A percentile compares a stretch with the other conserved stretches of the same genome.
These are phyloP conservation scores for Euthynnus affinis DNA, from an alignment of 2,797 vertebrate species.

Conservation along the genomic window DNA sequence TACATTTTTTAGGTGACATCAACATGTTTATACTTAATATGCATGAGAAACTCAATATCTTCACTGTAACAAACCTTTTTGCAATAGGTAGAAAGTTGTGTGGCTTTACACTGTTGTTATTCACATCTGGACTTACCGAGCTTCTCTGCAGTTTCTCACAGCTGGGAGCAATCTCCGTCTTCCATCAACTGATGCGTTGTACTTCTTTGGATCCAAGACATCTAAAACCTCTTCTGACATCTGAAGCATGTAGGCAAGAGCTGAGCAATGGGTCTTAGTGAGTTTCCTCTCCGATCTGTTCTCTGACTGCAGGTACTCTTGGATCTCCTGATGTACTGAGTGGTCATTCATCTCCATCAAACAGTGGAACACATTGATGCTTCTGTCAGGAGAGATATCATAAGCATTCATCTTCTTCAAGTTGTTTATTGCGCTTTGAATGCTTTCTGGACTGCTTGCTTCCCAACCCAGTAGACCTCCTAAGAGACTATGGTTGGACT, in stretches of 20 bases:
- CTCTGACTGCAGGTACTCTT: slow-evolving; percentile 43
- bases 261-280: slow-evolving; percentile 50
- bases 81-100: neutral
- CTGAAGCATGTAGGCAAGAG: slow-evolving; percentile 60
- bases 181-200: slow-evolving; percentile 35
- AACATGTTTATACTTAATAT: neutral
- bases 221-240: slow-evolving; percentile 54
- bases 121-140: slow-evolving; percentile 36
- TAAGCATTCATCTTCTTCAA: slow-evolving; percentile 38
- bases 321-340: slow-evolving; percentile 52
- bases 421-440: slow-evolving; percentile 31
- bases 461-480: slow-evolving; percentile 19
- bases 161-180: slow-evolving; percentile 44
- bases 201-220: slow-evolving; percentile 41
- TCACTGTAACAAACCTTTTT: neutral
- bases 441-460: slow-evolving; percentile 14
- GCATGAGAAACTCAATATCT: neutral
- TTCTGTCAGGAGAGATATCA: slow-evolving; percentile 43
- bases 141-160: slow-evolving; percentile 49
- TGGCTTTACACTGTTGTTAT: neutral
- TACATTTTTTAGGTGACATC: no score
- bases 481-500: slow-evolving; percentile 33
- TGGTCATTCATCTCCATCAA: slow-evolving; percentile 63
- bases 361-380: slow-evolving; percentile 61
- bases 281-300: slow-evolving; percentile 22